Percentiles rank a stretch among this genome's conserved stretches.
Conservation (phyloP, 2,113 vertebrate species). For the Chamaetylas fuelleborni region DNA sequence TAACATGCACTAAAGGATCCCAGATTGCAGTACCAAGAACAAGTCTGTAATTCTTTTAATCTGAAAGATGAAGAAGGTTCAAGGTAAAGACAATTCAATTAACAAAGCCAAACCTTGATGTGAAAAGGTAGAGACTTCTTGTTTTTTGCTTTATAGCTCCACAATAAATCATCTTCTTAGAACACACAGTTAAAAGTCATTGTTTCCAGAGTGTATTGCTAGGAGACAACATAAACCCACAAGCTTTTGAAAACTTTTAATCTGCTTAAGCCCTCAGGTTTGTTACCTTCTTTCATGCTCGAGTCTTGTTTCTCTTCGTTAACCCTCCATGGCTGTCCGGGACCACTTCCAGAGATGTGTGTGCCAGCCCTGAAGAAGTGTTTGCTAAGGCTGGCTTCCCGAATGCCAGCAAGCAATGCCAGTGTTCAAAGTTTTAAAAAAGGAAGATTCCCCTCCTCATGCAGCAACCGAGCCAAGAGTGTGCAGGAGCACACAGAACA, state of each 20-base stretch:
- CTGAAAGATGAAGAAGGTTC: not conserved
- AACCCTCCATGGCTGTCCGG: no score
- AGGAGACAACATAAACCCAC: not conserved
- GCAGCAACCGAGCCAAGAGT: not conserved
- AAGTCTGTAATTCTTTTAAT: constrained; percentile 1
- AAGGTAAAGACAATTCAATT: not conserved
- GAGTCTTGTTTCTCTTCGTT: not conserved
- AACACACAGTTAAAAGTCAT: not conserved
- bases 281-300: not conserved
- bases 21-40: not conserved
- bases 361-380: rapidly evolving
- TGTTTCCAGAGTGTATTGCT: not conserved
- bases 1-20: not conserved
- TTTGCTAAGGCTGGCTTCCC: not conserved
- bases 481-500: not conserved
- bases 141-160: not conserved
- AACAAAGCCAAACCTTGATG: not conserved
- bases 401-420: not conserved
- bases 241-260: not conserved
- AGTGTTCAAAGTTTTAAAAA: not conserved
- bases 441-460: not conserved
- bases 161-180: not conserved
- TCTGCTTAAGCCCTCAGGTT: not conserved
- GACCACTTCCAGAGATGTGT: rapidly evolving
- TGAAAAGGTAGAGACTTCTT: not conserved